Conservation (phyloP, 2,113 vertebrate genomes). For the Salminus brasiliensis region DNA sequence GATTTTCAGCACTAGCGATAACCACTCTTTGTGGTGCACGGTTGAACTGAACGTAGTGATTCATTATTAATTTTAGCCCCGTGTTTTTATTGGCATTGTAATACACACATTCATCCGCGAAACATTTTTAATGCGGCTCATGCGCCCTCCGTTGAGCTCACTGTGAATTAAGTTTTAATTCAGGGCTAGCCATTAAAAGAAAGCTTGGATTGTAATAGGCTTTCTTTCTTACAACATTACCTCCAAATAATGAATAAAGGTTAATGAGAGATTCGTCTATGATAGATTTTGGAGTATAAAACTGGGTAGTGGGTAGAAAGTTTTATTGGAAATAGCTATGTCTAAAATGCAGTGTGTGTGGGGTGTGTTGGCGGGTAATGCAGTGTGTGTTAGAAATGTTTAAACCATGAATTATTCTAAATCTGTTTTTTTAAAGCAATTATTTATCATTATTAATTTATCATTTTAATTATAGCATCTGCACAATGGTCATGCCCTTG, state of each 20-base stretch:
- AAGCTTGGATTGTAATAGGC: not conserved
- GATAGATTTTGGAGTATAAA: slow-evolving; percentile 17
- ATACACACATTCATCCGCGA: slow-evolving; percentile 45
- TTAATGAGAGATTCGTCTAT: slow-evolving; percentile 22
- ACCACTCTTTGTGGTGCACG: slow-evolving; percentile 22
- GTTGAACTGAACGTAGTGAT: slow-evolving; percentile 44
- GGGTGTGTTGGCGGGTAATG: not conserved
- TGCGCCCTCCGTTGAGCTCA: slow-evolving; percentile 43
- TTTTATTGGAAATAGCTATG: slow-evolving; percentile 11
- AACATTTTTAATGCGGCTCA: slow-evolving; percentile 33
- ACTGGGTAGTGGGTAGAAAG: slow-evolving; percentile 15
- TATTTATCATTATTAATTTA: no score
- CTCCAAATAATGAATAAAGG: slow-evolving; percentile 30
- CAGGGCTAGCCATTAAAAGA: slow-evolving; percentile 10
- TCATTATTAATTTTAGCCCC: slow-evolving; percentile 60
- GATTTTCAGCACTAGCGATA: slow-evolving; percentile 25
- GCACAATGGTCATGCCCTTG: no score
- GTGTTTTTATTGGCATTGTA: slow-evolving; percentile 48
- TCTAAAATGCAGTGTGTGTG: not conserved
- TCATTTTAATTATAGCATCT: no score
- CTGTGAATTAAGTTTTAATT: slow-evolving; percentile 58
- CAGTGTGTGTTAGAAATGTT: not conserved
- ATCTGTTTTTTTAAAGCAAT: not conserved
- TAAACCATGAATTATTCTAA: not conserved
- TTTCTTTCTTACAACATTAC: slow-evolving; percentile 23